Evolutionary conservation across 2,113 vertebrate species (phyloP).

Genomic region (Oxyura jamaicensis): DNA sequence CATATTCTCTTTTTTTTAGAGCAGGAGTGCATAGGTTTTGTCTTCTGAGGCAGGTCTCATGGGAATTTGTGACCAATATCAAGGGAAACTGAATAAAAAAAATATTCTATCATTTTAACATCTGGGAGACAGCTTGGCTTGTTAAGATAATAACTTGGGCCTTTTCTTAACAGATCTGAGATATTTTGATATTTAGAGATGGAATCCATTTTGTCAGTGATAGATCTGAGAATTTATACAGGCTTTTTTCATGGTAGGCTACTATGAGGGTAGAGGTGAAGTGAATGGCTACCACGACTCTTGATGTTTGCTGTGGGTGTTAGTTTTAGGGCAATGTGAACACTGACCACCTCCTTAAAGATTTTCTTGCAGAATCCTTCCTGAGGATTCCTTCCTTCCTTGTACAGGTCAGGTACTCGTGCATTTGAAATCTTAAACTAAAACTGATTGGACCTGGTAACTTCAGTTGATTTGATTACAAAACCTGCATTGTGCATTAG

Average conservation of each 20-base stretch:
- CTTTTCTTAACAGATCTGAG: neutral
- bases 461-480: neutral
- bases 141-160: neutral
- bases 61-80: neutral
- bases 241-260: neutral
- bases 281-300: neutral
- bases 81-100: neutral
- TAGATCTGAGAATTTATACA: neutral
- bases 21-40: neutral
- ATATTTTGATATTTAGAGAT: neutral
- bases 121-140: neutral
- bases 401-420: neutral
- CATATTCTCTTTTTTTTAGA: neutral
- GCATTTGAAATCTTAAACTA: neutral
- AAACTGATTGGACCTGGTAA: neutral
- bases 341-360: neutral
- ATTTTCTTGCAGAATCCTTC: neutral
- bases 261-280: neutral
- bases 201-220: neutral
- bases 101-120: neutral
- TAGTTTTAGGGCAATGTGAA: neutral
- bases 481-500: neutral
- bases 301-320: neutral
- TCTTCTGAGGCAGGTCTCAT: neutral
- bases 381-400: no score